Percentiles rank a stretch among this genome's conserved stretches.
phyloP scores from a whole-genome alignment of 2,888 invertebrate species.

The Lasius platythorax region DNA sequence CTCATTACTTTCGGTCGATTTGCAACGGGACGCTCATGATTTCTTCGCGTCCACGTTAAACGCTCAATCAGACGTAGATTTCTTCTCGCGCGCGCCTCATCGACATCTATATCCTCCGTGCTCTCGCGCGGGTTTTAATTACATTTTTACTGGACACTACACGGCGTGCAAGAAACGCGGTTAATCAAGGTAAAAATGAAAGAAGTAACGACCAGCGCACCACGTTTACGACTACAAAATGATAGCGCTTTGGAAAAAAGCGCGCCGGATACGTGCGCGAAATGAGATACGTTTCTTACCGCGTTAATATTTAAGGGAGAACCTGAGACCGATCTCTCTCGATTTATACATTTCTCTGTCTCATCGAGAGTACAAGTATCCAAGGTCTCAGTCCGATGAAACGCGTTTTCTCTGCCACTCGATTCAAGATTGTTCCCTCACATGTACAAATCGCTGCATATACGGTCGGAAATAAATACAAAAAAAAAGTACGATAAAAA shows the following conservation, averaged over 20 bases:
- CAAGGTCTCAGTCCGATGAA: background rate
- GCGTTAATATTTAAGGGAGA: conserved; percentile 18
- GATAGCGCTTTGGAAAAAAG: conserved; percentile 4
- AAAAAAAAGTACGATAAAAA: background rate
- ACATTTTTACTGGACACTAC: background rate
- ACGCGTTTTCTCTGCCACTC: background rate
- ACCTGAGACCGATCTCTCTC: conserved; percentile 3
- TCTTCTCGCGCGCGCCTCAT: background rate
- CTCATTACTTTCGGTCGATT: conserved; percentile 61
- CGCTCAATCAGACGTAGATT: conserved; percentile 10
- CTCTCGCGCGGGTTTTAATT: background rate
- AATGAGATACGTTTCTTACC: conserved; percentile 25
- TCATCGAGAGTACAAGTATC: background rate
- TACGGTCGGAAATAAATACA: too few relatives aligned
- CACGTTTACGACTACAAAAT: conserved; percentile 31
- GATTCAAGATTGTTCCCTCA: background rate
- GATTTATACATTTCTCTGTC: background rate
- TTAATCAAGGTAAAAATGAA: conserved; percentile 24
- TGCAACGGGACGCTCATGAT: conserved; percentile 37
- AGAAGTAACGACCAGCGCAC: background rate
- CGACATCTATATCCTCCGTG: background rate
- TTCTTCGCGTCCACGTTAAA: conserved; percentile 36
- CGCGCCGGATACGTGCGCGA: background rate
- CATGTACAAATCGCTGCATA: background rate
- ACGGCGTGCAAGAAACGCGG: background rate